Conservation (phyloP, 2,888 invertebrate species). For the Apodemia duryi region DNA sequence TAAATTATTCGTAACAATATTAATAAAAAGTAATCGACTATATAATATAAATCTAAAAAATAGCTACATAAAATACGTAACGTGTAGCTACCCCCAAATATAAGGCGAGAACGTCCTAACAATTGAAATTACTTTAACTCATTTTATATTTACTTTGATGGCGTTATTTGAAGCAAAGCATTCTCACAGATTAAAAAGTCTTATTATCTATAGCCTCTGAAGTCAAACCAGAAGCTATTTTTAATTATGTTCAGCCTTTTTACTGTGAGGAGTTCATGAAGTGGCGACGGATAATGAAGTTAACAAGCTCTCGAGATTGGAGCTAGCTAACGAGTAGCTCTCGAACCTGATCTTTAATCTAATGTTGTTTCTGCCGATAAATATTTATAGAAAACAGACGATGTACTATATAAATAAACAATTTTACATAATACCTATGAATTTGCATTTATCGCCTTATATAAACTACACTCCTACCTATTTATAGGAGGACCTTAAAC, state of each 20-base stretch:
- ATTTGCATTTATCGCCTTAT: too few species aligned
- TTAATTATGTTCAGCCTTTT: conserved; percentile 25
- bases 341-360: conserved; percentile 9
- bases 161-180: not conserved
- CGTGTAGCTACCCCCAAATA: not conserved
- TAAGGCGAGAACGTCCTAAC: not conserved
- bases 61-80: too few species aligned
- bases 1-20: too few species aligned
- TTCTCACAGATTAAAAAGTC: conserved; percentile 1
- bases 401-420: too few species aligned
- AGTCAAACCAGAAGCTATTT: conserved; percentile 12
- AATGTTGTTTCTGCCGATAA: conserved; percentile 3
- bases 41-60: too few species aligned
- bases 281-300: conserved; percentile 22
- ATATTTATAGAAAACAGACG: conserved; percentile 10
- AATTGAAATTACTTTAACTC: not conserved
- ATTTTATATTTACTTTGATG: not conserved
- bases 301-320: conserved; percentile 16
- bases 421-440: too few species aligned
- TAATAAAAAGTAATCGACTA: too few species aligned
- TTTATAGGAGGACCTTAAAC: too few species aligned
- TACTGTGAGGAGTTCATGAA: conserved; percentile 21
- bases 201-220: not conserved
- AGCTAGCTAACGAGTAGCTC: conserved; percentile 5
- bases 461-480: too few species aligned